phyloP scores from a whole-genome alignment of 2,113 vertebrate genomes.

The Colius striatus region DNA sequence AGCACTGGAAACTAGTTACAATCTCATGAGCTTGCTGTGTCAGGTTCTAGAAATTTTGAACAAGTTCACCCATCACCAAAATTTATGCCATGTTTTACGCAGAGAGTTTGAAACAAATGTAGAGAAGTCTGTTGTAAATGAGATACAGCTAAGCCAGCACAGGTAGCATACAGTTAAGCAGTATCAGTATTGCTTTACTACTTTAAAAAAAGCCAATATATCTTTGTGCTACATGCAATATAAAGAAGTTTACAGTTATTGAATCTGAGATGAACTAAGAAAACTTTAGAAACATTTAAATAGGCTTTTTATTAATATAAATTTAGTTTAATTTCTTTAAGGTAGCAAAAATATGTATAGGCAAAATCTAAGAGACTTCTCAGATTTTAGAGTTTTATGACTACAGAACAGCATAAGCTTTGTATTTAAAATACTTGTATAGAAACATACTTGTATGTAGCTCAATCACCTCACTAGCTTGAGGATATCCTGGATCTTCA shows the following conservation, averaged over 20 bases:
- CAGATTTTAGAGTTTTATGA: not conserved
- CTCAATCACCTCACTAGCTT: not conserved
- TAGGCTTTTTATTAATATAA: not conserved
- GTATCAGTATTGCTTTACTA: not conserved
- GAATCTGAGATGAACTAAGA: not conserved
- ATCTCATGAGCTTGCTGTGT: not conserved
- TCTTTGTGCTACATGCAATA: not conserved
- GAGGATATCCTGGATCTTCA: not conserved
- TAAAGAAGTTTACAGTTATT: not conserved
- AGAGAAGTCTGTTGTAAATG: not conserved
- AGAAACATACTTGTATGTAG: not conserved
- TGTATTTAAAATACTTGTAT: not conserved
- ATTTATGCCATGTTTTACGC: not conserved
- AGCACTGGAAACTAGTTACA: not conserved
- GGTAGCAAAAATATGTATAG: not conserved
- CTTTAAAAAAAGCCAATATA: not conserved
- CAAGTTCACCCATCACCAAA: not conserved
- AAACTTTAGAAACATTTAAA: not conserved
- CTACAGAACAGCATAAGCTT: not conserved
- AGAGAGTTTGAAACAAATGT: not conserved
- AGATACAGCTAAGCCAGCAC: not conserved
- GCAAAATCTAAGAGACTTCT: not conserved
- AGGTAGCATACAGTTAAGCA: not conserved
- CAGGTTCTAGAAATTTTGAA: not conserved
- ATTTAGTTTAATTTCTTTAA: not conserved